Percentiles rank a stretch among this genome's conserved stretches.
Evolutionary conservation across 2,113 vertebrate genomes (phyloP).

Genomic region (Petrocephalus zakoni): DNA sequence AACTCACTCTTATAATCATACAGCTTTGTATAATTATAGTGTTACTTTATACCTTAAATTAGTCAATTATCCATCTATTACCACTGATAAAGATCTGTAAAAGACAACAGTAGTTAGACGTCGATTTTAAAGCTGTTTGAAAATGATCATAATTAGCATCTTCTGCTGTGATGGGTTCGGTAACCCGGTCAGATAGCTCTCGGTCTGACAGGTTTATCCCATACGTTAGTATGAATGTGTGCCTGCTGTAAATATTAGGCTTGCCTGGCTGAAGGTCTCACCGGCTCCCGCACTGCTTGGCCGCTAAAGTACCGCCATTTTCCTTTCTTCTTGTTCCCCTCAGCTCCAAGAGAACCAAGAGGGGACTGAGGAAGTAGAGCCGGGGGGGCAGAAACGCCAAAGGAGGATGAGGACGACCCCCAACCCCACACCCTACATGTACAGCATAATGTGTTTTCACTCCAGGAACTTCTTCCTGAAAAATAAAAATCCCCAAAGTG

Average conservation of each 20-base stretch:
- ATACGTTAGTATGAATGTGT: background rate
- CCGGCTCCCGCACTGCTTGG: background rate
- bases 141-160: background rate
- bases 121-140: background rate
- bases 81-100: background rate
- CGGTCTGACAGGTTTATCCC: background rate
- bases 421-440: background rate
- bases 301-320: no score
- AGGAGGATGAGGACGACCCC: background rate
- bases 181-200: background rate
- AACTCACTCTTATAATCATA: background rate
- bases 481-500: background rate
- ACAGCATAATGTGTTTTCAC: background rate
- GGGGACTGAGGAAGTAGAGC: slow-evolving; percentile 58
- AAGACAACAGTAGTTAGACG: background rate
- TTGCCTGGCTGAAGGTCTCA: background rate
- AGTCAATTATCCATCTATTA: background rate
- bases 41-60: background rate
- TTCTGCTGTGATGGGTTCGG: background rate
- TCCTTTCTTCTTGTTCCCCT: background rate
- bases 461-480: background rate
- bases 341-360: slow-evolving; percentile 60
- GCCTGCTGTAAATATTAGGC: no score
- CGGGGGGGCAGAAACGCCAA: background rate
- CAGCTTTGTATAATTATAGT: background rate